Conservation (phyloP, 2,113 vertebrate species). For the Podocnemis expansa region DNA sequence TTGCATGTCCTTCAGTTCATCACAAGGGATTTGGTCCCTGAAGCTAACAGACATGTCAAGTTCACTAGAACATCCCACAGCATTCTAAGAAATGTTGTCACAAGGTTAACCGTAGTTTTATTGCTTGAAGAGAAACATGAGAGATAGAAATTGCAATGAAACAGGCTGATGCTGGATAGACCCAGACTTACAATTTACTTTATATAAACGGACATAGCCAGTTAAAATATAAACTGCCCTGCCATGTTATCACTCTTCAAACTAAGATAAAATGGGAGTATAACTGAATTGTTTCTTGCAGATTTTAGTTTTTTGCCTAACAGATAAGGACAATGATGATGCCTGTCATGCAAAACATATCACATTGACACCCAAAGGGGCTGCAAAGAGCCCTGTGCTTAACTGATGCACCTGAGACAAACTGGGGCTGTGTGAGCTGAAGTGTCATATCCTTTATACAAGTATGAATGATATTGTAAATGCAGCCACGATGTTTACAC, state of each 20-base stretch:
- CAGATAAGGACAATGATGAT: not conserved
- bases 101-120: conserved; percentile 13
- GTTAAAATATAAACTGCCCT: not conserved
- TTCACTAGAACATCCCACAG: not conserved
- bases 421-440: not conserved
- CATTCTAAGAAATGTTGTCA: not conserved
- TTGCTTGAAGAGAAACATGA: not conserved
- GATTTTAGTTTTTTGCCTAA: conserved; percentile 35
- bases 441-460: rapidly evolving
- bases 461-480: not conserved
- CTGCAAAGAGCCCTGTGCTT: not conserved
- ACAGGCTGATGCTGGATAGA: not conserved
- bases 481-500: rapidly evolving
- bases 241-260: not conserved
- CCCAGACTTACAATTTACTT: not conserved
- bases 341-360: not conserved
- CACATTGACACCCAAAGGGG: not conserved
- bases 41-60: not conserved
- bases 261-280: not conserved
- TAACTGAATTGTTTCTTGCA: conserved; percentile 11
- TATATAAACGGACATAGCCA: not conserved
- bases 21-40: not conserved
- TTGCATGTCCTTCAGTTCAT: not conserved
- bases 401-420: not conserved
- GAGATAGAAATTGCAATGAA: not conserved